Evolutionary conservation across 2,888 invertebrate genomes (phyloP).

Genomic region (Lingula anatina): DNA sequence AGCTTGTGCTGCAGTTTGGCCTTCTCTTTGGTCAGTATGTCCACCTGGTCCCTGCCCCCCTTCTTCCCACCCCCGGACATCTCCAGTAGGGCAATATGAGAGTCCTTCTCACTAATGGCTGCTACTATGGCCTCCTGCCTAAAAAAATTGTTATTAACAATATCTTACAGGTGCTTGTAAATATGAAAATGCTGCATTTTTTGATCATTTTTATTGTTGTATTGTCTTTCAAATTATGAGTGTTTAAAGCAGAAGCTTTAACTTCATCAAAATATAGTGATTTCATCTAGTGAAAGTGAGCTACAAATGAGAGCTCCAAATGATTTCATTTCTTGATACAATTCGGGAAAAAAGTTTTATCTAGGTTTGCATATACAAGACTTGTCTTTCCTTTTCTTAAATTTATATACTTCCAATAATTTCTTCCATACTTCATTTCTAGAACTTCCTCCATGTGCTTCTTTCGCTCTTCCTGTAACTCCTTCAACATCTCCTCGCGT

Average conservation of each 20-base stretch:
- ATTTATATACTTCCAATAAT: too few relatives aligned
- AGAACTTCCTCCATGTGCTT: conserved; percentile 70
- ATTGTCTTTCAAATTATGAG: conserved; percentile 4
- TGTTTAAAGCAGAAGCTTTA: not conserved
- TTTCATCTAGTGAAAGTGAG: too few relatives aligned
- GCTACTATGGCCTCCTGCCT: conserved; percentile 81
- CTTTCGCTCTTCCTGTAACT: conserved; percentile 63
- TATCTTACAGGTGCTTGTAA: not conserved
- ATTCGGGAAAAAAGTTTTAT: too few relatives aligned
- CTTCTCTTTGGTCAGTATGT: conserved; percentile 67
- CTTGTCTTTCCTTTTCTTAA: too few relatives aligned
- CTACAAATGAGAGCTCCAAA: too few relatives aligned
- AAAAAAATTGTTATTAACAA: conserved; percentile 21
- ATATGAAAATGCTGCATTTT: not conserved
- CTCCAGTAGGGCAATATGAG: conserved; percentile 77
- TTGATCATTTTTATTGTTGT: not conserved
- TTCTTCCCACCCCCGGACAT: conserved; percentile 50
- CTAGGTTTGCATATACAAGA: too few relatives aligned
- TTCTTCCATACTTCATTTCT: conserved; percentile 78
- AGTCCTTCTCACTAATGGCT: conserved; percentile 81
- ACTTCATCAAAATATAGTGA: not conserved
- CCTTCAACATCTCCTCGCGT: conserved; percentile 56
- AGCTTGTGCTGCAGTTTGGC: conserved; percentile 58
- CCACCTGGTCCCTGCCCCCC: conserved; percentile 40
- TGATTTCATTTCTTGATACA: too few relatives aligned